Base-by-base conservation (phyloP, 2,113 vertebrate species). In the Mionectes macconnelli region DNA sequence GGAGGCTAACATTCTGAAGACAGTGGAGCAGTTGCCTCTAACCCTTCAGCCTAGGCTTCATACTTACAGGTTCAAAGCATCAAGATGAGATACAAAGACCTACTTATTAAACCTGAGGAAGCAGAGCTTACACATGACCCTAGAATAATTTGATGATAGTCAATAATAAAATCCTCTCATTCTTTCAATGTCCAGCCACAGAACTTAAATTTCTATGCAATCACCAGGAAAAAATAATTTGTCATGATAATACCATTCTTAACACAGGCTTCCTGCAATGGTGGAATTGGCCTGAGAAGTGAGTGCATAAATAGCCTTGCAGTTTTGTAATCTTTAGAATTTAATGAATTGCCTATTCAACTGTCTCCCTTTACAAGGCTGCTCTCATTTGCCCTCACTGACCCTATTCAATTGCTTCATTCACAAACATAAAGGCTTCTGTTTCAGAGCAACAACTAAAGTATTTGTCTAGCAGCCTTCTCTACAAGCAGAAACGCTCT, bases 321-420 rank as follows among this genome's bases (percentile, higher is more conserved):
- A 95, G 85, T 87, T 86, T 75, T 94, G 93, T 74, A 88, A 88
- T 94, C 85, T 86, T 94, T 53, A 96, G 80, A 90, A 89, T 94
- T 64, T 82, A 76, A 96, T 96, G 92, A 97, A 97, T 96, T 93
- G 94, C 89, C 94, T 94, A 92, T 97, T 97, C 86, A 96, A 37
- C 73, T 33, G 31, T 37, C 88, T 95, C 80, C 40, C 44, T 92
- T 97, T 87, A 78, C 60, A 93, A 84, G 69, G 56, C 96, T 92
- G 83, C 64, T 96, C 83, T 95, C 88, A 92, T 92, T 84, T 93
- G 89, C 66, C 83, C 80, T 90, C 83, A n/a, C 69, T 93, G 86
- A 94, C 86, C 83, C 66, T 62, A 66, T 92, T 94, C 86, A 96
- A 52, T 93, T 94, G 80, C 86, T 90, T 82, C 86, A 92, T 89